A percentile compares a stretch with the other conserved stretches of the same genome.
Evolutionary conservation across 2,113 vertebrate species (phyloP).

Genomic region (Thryonomys swinderianus): DNA sequence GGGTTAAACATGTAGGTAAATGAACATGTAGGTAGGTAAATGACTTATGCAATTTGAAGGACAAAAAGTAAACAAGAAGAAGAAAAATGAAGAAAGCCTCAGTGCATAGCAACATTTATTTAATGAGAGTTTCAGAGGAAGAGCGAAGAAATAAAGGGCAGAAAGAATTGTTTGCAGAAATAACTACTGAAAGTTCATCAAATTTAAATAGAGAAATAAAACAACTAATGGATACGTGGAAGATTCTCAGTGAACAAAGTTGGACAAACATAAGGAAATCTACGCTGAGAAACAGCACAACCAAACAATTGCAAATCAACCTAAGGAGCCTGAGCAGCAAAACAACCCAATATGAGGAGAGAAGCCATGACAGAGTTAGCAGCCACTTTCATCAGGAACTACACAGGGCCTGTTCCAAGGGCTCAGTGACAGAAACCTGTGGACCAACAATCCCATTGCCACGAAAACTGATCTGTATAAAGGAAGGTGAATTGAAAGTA

Average conservation of each 20-base stretch:
- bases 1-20: background rate
- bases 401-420: background rate
- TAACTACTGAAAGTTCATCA: background rate
- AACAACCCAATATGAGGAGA: background rate
- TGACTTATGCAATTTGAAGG: background rate
- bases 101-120: background rate
- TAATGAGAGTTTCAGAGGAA: background rate
- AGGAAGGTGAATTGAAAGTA: conserved; percentile 2
- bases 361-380: background rate
- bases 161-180: background rate
- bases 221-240: background rate
- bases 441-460: background rate
- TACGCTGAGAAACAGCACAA: background rate
- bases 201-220: background rate
- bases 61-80: background rate
- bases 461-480: background rate
- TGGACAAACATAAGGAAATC: background rate
- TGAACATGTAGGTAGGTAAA: too few relatives aligned
- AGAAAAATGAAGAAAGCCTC: background rate
- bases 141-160: background rate
- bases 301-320: background rate
- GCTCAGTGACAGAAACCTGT: background rate
- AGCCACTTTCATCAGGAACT: background rate
- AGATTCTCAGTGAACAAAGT: background rate
- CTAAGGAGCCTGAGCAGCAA: background rate